Evolutionary conservation across 2,888 invertebrate genomes (phyloP).

Genomic region (Apodemia hepburni): DNA sequence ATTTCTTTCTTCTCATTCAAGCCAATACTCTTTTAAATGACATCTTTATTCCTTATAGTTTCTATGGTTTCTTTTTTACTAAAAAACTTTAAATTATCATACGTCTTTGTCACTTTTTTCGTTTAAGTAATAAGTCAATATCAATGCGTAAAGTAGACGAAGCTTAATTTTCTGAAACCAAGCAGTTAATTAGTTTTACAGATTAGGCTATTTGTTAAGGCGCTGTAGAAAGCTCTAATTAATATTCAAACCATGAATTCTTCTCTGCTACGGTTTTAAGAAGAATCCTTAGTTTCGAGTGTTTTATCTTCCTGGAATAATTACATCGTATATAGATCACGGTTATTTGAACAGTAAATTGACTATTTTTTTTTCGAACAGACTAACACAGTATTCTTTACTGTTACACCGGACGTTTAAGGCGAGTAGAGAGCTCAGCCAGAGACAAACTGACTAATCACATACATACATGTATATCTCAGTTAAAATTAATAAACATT

Average conservation of each 20-base stretch:
- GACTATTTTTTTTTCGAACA: too few species aligned
- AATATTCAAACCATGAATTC: constrained; percentile 5
- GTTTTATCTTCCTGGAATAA: not conserved
- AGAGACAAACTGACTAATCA: too few species aligned
- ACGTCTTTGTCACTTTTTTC: not conserved
- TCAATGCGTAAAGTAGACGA: not conserved
- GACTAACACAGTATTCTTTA: too few species aligned
- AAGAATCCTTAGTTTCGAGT: not conserved
- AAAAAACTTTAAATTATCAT: not conserved
- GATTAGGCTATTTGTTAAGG: constrained; percentile 10
- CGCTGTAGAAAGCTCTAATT: constrained; percentile 11
- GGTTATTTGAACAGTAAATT: too few species aligned
- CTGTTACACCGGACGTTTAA: too few species aligned
- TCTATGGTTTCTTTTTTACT: not conserved
- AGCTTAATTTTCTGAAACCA: constrained; percentile 10
- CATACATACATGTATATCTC: too few species aligned
- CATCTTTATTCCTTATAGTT: not conserved
- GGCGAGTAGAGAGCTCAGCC: too few species aligned
- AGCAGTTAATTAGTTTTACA: constrained; percentile 9
- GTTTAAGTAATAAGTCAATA: not conserved
- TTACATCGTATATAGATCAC: not conserved
- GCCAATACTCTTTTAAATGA: too few species aligned
- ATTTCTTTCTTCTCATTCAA: too few species aligned
- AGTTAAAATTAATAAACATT: too few species aligned
- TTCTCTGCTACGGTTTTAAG: not conserved